A percentile compares a stretch with the other conserved stretches of the same genome.
These are phyloP conservation scores for Gandaritis pyraliata DNA, from an alignment of 2,888 invertebrate genomes.

Conservation along the genomic window DNA sequence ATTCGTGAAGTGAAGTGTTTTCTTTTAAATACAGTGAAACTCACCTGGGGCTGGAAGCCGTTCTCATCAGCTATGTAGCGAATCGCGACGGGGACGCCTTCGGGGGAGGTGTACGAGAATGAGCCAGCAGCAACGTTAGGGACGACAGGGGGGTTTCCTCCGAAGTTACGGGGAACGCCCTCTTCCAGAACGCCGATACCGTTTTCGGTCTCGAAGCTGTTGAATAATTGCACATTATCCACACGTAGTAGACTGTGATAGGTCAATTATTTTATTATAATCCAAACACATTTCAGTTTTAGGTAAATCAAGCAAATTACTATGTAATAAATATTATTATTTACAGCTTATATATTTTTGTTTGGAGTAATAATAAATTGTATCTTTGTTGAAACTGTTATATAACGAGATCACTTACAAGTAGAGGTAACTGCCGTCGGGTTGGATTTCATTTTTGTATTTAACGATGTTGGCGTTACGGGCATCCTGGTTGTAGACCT, in stretches of 20 bases:
- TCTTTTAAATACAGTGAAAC: slow-evolving; percentile 25
- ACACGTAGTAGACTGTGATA: too few relatives aligned
- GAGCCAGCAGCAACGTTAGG: slow-evolving; percentile 79
- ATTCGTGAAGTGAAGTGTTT: not conserved
- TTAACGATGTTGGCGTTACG: slow-evolving; percentile 61
- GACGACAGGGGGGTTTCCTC: slow-evolving; percentile 62
- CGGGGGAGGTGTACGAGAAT: slow-evolving; percentile 84
- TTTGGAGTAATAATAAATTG: too few relatives aligned
- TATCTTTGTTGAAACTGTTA: not conserved
- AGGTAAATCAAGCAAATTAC: too few relatives aligned
- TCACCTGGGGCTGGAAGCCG: slow-evolving; percentile 86
- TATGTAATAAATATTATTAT: too few relatives aligned
- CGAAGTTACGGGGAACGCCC: slow-evolving; percentile 79
- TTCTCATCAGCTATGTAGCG: slow-evolving; percentile 87
- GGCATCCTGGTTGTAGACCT: slow-evolving; percentile 44
- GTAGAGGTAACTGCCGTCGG: slow-evolving; percentile 83
- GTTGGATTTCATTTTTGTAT: slow-evolving; percentile 72
- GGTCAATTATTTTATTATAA: too few relatives aligned
- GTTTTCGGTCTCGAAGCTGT: slow-evolving; percentile 85
- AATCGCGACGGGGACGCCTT: slow-evolving; percentile 83
- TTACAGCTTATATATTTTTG: too few relatives aligned
- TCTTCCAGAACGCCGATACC: slow-evolving; percentile 86
- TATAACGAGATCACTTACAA: slow-evolving; percentile 66
- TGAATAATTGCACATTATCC: not conserved
- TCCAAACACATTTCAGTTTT: too few relatives aligned